Base-by-base conservation (phyloP, 1,140 invertebrate genomes). In the Notospermus geniculatus region DNA sequence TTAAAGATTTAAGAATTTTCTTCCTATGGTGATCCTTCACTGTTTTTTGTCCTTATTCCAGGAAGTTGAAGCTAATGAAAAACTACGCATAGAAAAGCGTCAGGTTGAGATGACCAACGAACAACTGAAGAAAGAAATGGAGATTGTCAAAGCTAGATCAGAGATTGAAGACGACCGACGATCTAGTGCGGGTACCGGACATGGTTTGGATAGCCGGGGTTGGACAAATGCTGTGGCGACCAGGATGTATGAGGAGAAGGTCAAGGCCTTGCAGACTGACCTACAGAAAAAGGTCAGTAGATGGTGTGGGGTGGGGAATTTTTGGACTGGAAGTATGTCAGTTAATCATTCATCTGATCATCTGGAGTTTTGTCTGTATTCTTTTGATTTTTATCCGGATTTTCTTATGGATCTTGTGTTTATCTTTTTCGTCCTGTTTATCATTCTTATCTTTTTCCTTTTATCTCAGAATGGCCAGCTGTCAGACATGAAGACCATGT, bases 181-280 rank as follows among this genome's bases (percentile, higher is more conserved):
- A 63, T 59, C 0, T 59, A 69, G 23, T 63, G 59, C 25, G 50
- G 62, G 13, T 62, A 64, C 2, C 41, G 62, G 2, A 58, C 32
- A 36, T 36, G 32, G 32, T 4, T 50, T 70, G 46, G 76, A 79
- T 36, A 64, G 67, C 13, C 73, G 76, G 39, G 75, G 69, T n/a
- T 79, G 75, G 76, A 80, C 76, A 62, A 71, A 75, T 0, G 73
- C 71, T 4, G 76, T 79, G 0, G 68, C 73, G 29, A 77, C 72
- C 22, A 52, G 74, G 15, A 77, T 76, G 72, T 76, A 75, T 53
- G 78, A 79, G 60, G 77, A 78, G 22, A 77, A 75, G 54, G 60
- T 79, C 2, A 77, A 71, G 50, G 59, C 61, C 13, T 52, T 80
- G 54, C 73, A 78, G 30, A 54, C 58, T 19, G 78, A 80, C 19